Conservation (phyloP, 2,797 vertebrate species). For the Xenopus petersii region DNA sequence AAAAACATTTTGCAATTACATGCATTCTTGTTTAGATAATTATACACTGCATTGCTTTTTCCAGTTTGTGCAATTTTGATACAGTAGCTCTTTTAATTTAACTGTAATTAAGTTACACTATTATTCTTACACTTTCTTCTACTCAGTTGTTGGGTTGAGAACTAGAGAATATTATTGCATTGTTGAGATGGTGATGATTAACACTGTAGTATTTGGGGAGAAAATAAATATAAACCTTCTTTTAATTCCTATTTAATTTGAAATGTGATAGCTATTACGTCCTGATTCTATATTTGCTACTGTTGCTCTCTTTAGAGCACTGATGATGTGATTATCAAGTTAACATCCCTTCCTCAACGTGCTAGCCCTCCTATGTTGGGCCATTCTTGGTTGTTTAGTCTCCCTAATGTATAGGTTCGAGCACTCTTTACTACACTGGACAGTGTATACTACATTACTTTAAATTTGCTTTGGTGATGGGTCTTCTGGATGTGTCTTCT, state of each 20-base stretch:
- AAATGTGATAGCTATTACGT: not conserved
- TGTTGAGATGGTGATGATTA: conserved; percentile 5
- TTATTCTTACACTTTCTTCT: conserved; percentile 21
- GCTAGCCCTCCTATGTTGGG: no score
- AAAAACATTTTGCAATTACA: conserved; percentile 40
- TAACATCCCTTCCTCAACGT: no score
- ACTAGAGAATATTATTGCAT: conserved; percentile 29
- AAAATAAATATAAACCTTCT: not conserved
- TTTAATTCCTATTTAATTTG: not conserved
- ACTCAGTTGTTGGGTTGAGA: conserved; percentile 19
- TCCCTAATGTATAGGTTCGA: no score
- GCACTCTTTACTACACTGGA: no score
- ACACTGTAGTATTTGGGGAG: not conserved
- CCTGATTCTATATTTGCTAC: no score
- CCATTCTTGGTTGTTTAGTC: no score
- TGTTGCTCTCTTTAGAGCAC: no score
- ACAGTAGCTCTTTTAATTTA: conserved; percentile 47
- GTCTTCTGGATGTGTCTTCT: no score
- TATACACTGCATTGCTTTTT: conserved; percentile 46
- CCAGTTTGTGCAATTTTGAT: conserved; percentile 41
- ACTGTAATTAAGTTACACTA: conserved; percentile 46
- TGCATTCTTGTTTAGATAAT: conserved; percentile 47
- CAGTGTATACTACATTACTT: no score
- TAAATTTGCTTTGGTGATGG: no score
- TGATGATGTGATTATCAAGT: no score